Evolutionary conservation across 2,888 invertebrate species (phyloP).

Genomic region (Drosophila bunnanda): DNA sequence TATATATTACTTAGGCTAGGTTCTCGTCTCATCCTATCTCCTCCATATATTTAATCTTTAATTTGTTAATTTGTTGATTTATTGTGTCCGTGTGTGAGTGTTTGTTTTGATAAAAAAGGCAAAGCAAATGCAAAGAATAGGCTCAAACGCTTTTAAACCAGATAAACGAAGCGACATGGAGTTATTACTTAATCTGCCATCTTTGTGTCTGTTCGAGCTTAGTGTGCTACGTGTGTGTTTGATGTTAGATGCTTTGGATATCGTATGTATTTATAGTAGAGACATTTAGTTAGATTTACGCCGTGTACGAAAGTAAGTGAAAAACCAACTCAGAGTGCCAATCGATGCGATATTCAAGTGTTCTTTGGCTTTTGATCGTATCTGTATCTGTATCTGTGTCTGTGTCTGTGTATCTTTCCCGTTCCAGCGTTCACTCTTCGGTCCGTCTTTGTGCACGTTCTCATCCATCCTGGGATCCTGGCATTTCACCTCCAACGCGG

Average conservation of each 20-base stretch:
- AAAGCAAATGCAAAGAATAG: slow-evolving; percentile 35
- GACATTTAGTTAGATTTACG: slow-evolving; percentile 58
- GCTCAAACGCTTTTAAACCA: slow-evolving; percentile 13
- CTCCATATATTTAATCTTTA: slow-evolving; percentile 8
- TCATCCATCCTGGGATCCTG: not conserved
- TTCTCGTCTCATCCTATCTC: slow-evolving; percentile 18
- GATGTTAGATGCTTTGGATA: slow-evolving; percentile 43
- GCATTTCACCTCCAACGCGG: not conserved
- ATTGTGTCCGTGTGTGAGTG: not conserved
- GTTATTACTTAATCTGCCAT: slow-evolving; percentile 10
- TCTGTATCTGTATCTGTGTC: not conserved
- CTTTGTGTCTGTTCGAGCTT: slow-evolving; percentile 46
- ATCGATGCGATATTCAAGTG: slow-evolving; percentile 33
- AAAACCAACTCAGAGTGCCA: slow-evolving; percentile 56
- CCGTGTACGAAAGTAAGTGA: slow-evolving; percentile 36
- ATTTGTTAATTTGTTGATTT: slow-evolving; percentile 27
- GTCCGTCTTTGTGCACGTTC: slow-evolving; percentile 56
- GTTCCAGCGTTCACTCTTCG: slow-evolving; percentile 5
- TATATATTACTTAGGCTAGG: slow-evolving; percentile 30
- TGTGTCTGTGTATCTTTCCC: slow-evolving; percentile 10
- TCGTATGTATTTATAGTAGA: slow-evolving; percentile 52
- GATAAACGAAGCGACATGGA: slow-evolving; percentile 54
- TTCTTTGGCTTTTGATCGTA: slow-evolving; percentile 57
- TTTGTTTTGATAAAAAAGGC: slow-evolving; percentile 11
- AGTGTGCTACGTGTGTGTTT: slow-evolving; percentile 53